Evolutionary conservation across 2,888 invertebrate species (phyloP).

Genomic region (Apomyelois bistriatella): DNA sequence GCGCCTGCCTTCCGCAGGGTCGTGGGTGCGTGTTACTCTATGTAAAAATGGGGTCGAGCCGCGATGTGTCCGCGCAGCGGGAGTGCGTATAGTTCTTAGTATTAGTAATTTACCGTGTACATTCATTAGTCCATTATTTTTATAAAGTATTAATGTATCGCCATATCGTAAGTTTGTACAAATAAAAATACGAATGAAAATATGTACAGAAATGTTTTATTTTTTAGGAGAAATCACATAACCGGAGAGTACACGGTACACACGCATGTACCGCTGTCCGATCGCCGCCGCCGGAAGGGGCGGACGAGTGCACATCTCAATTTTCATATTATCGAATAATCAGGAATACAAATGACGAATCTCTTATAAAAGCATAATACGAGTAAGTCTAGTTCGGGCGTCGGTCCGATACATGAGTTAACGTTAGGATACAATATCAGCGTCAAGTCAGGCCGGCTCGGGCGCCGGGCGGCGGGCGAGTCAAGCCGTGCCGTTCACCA

Average conservation of each 20-base stretch:
- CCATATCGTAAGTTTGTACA: conserved; percentile 40
- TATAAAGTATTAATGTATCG: conserved; percentile 38
- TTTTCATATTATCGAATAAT: conserved; percentile 73
- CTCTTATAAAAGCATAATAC: conserved; percentile 78
- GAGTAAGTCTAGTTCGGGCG: conserved; percentile 55
- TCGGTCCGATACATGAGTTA: conserved; percentile 32
- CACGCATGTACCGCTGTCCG: conserved; percentile 54
- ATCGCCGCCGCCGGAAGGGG: conserved; percentile 59
- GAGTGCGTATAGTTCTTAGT: conserved; percentile 20
- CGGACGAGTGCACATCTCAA: conserved; percentile 67
- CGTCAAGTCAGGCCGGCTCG: conserved; percentile 25
- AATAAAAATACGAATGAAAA: conserved; percentile 74
- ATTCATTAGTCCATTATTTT: conserved; percentile 52
- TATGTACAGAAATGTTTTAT: conserved; percentile 78
- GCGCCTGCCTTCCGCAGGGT: no score
- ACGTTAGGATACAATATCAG: conserved; percentile 35
- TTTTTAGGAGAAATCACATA: conserved; percentile 67
- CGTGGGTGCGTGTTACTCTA: no score
- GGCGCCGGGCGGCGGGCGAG: conserved; percentile 18
- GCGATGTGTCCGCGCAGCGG: no score
- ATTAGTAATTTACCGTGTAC: conserved; percentile 33
- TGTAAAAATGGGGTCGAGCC: no score
- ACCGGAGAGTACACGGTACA: conserved; percentile 56
- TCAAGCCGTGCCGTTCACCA: conserved; percentile 14
- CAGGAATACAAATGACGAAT: conserved; percentile 79